phyloP scores from a whole-genome alignment of 2,888 invertebrate genomes.

The Hofmannophila pseudospretella region DNA sequence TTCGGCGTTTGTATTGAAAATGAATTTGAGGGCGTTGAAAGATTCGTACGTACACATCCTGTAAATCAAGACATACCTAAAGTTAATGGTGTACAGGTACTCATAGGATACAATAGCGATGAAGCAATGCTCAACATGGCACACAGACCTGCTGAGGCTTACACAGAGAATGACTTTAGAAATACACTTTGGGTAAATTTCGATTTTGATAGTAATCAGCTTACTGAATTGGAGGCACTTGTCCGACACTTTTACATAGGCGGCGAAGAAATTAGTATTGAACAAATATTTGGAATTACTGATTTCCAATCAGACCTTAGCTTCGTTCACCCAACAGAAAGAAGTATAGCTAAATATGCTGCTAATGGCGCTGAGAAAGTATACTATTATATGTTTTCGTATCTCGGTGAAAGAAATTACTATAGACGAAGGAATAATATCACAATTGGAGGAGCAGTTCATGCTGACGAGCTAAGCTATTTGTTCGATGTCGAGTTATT shows the following conservation, averaged over 20 bases:
- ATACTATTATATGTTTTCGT: constrained; percentile 50
- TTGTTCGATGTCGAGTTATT: constrained; percentile 30
- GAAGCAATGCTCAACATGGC: constrained; percentile 21
- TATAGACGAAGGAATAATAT: constrained; percentile 20
- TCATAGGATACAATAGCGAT: constrained; percentile 42
- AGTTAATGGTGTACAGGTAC: constrained; percentile 29
- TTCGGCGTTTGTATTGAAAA: constrained; percentile 43
- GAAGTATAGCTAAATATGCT: constrained; percentile 33
- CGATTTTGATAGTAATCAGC: constrained; percentile 18
- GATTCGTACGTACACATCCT: constrained; percentile 36
- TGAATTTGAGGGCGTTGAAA: constrained; percentile 32
- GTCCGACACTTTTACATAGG: constrained; percentile 44
- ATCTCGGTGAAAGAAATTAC: constrained; percentile 37
- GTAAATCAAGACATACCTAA: constrained; percentile 30
- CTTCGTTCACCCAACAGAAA: constrained; percentile 36
- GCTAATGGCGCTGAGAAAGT: constrained; percentile 27
- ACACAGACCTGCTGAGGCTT: not conserved
- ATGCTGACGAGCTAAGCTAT: constrained; percentile 47
- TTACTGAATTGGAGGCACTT: constrained; percentile 22
- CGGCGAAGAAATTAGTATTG: constrained; percentile 25
- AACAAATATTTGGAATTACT: constrained; percentile 22
- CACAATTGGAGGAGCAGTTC: constrained; percentile 27
- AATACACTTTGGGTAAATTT: constrained; percentile 13
- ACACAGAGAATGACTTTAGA: not conserved
- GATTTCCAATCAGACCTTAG: constrained; percentile 42